Percentiles rank a stretch among this genome's conserved stretches.
Conservation (phyloP, 2,797 vertebrate genomes). For the Okamejei kenojei region DNA sequence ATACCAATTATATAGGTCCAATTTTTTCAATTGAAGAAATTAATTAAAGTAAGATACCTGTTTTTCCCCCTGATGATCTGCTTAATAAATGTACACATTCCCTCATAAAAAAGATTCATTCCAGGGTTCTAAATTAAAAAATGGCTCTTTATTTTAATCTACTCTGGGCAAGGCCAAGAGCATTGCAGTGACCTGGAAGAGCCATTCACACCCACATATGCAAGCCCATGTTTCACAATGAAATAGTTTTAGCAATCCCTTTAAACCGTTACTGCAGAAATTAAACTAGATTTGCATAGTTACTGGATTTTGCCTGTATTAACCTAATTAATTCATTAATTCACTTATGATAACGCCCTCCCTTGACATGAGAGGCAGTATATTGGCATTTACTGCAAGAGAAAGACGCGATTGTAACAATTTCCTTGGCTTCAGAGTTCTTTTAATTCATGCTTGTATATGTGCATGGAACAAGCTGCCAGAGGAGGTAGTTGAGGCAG, state of each 20-base stretch:
- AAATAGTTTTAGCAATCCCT: neutral
- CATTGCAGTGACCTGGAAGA: neutral
- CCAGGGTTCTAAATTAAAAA: neutral
- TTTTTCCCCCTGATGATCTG: neutral
- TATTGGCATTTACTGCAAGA: neutral
- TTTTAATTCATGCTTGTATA: neutral
- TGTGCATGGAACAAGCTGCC: too few species aligned
- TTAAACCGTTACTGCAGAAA: conserved; percentile 3
- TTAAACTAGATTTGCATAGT: neutral
- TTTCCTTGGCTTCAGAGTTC: conserved; percentile 8
- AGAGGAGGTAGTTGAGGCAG: too few species aligned
- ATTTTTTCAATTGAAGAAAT: neutral
- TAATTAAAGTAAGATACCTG: neutral
- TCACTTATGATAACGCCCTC: neutral
- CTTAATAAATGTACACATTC: neutral
- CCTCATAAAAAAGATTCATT: neutral
- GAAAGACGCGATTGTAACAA: neutral
- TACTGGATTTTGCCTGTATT: neutral
- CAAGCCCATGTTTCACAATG: neutral
- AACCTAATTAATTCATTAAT: conserved; percentile 14
- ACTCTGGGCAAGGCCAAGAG: neutral
- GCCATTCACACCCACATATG: neutral
- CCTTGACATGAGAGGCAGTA: neutral
- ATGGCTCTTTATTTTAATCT: neutral
- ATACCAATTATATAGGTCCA: neutral